Evolutionary conservation across 2,113 vertebrate genomes (phyloP).

Genomic region (Microtus richardsoni): DNA sequence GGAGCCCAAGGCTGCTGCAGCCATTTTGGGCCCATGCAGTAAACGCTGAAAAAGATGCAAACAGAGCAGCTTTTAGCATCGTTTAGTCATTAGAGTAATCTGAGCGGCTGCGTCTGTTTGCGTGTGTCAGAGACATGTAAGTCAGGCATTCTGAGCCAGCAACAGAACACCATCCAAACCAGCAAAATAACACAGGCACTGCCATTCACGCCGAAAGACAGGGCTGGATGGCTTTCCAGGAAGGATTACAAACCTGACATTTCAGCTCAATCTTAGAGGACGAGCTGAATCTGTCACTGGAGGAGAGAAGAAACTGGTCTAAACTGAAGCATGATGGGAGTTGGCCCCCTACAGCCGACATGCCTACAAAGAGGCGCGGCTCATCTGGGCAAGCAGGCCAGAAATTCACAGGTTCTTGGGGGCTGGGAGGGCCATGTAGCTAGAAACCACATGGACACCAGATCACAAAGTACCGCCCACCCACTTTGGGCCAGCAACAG

Average conservation of each 20-base stretch:
- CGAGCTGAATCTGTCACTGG: background rate
- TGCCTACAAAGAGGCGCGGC: rapidly evolving
- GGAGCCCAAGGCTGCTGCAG: background rate
- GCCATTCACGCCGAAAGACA: too few species aligned
- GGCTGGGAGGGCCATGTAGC: background rate
- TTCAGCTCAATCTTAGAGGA: background rate
- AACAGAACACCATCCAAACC: background rate
- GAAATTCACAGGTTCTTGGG: background rate
- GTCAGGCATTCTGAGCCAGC: background rate
- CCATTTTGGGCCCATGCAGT: background rate
- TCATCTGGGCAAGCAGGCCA: background rate
- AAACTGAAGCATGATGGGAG: background rate
- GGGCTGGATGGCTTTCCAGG: background rate
- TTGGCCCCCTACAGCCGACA: background rate
- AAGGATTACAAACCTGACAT: background rate
- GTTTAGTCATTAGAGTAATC: background rate
- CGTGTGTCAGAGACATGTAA: background rate
- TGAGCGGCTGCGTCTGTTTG: background rate
- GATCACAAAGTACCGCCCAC: background rate
- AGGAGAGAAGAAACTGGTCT: background rate
- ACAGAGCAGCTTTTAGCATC: too few species aligned
- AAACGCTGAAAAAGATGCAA: background rate
- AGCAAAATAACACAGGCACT: background rate
- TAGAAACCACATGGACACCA: background rate
- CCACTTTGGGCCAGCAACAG: background rate